phyloP scores from a whole-genome alignment of 2,797 vertebrate species.

The Yasuhikotakia modesta region DNA sequence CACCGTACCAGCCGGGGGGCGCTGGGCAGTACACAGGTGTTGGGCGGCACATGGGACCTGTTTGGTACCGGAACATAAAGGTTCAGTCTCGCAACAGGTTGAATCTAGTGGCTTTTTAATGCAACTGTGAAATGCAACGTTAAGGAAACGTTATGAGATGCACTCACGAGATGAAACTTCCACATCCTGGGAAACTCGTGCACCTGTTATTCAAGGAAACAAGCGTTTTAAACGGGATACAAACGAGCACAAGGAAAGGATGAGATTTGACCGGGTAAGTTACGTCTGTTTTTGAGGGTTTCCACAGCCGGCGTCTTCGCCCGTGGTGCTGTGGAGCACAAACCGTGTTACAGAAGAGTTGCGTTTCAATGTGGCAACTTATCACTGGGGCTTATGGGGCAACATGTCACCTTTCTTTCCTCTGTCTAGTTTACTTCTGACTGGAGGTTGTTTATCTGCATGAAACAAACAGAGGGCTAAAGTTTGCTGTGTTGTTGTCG shows the following conservation, averaged over 20 bases:
- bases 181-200: constrained; percentile 63
- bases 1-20: constrained; percentile 75
- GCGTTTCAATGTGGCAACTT: background rate
- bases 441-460: constrained; percentile 10
- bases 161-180: constrained; percentile 60
- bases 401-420: constrained; percentile 42
- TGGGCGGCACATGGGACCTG: constrained; percentile 74
- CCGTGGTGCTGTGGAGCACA: constrained; percentile 54
- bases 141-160: background rate
- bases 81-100: background rate
- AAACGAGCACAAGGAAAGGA: too few relatives aligned
- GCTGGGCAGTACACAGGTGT: constrained; percentile 79
- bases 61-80: background rate
- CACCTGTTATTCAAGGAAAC: constrained; percentile 61
- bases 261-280: background rate
- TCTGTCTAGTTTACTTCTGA: constrained; percentile 29
- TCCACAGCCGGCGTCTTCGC: constrained; percentile 61
- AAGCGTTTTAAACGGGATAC: background rate
- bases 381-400: background rate
- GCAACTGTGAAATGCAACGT: constrained; percentile 17
- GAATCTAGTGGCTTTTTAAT: too few relatives aligned
- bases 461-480: background rate
- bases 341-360: background rate
- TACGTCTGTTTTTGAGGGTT: constrained; percentile 64
- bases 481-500: background rate